Base-by-base conservation (phyloP, 2,113 vertebrate species). In the Cyprinus carpio region DNA sequence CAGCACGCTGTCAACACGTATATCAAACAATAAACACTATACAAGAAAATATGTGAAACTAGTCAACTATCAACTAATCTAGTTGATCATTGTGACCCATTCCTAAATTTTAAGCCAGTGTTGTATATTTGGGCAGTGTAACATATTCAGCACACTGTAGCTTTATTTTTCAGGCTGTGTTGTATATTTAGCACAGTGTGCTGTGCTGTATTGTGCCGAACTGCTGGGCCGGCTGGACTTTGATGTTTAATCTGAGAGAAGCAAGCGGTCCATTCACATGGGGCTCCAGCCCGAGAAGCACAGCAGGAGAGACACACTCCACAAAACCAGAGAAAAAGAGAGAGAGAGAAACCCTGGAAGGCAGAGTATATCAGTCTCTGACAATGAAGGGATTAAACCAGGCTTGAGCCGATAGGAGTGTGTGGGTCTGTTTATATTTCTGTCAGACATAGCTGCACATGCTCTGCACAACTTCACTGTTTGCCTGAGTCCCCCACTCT, bases 311-410 rank as follows among this genome's bases (percentile, higher is more conserved):
- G 67, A 80, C 56, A 78, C 75, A 80, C 80, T 81, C 76, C 67
- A 85, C 71, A 72, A 58, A 84, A n/a, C 34, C 56, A 60, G 56
- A 60, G 51, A 72, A 34, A 72, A 34, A 83, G 37, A 72, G 51
- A 69, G 51, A 46, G 78, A 81, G 67, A 86, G 75, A 64, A 84
- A 25, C 64, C 58, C 86, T 87, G 87, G 71, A 86, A 84, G 87
- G 88, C 67, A 90, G 83, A 84, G 85, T 31, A 84, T 87, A 91
- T 91, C 89, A 86, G 88, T 89, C 84, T 89, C 65, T 83, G 88
- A 90, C 90, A 92, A 90, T 87, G 81, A 88, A 69, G 84, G 92
- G 92, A 92, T 93, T 92, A 92, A 86, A 88, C 75, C 82, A 75
- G 84, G 65, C 77, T 84, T 78, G 62, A 64, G 87, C 87, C 85